Evolutionary conservation across 1,140 invertebrate genomes (phyloP), one percentile per base, ranked within the genome.

Genomic region (Rhynchophorus ferrugineus): DNA sequence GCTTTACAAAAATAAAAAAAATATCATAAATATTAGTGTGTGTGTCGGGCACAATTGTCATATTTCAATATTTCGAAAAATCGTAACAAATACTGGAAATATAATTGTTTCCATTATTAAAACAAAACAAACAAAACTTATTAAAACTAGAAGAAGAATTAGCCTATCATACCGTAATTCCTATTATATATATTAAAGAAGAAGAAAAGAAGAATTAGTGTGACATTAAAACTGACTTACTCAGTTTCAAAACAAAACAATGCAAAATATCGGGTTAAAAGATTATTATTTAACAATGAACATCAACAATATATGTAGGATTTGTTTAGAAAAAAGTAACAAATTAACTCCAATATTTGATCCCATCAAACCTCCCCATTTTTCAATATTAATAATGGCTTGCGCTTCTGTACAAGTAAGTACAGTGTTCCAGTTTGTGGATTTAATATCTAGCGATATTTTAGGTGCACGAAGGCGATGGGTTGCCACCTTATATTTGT

Each of bases 271-370:
- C 44, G 63, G 68, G 49, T 42, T 67, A 46, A 61, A 65, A 44
- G 59, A 61, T 54, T 66, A 66, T 61, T 68, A 69, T 61, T 60
- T 69, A 54, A 59, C 64, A 22, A 61, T 63, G 56, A 68, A 67
- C 51, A 64, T 69, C 3, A 70, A 69, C 44, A 75, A 75, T 66
- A 75, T 82, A 29, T 83, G 80, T 64, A 64, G 80, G 56, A 75
- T 82, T 53, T 83, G 80, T 59, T 63, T 82, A 38, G 79, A 81
- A 66, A 78, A 80, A 69, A 75, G 74, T 1, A 72, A 76, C 3
- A 77, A 81, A 56, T 78, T 81, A 56, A 75, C 75, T 36, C 77
- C 75, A 52, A 81, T 81, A 48, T 82, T 80, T 59, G 78, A 69
- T 55, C 62, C 75, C 21, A 72, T 79, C 59, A 78, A 78, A 57